Evolutionary conservation across 1,140 invertebrate species (phyloP).

Genomic region (Halictus rubicundus): DNA sequence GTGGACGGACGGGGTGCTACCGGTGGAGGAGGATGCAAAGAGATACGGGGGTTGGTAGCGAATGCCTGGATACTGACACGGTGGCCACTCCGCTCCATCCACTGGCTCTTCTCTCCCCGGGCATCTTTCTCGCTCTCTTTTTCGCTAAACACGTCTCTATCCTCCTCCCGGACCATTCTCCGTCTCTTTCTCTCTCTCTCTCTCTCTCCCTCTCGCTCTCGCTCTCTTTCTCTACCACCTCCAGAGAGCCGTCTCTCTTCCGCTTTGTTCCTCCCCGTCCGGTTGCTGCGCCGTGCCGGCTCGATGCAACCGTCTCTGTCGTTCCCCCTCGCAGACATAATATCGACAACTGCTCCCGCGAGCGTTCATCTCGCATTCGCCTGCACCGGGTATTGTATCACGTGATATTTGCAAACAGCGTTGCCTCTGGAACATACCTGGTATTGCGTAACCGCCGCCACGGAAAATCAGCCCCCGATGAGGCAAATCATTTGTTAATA

Average conservation of each 20-base stretch:
- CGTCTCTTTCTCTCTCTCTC: neutral
- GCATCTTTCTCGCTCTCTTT: neutral
- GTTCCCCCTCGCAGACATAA: slow-evolving; percentile 45
- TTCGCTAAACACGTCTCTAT: neutral
- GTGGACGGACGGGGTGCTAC: slow-evolving; percentile 45
- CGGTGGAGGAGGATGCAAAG: slow-evolving; percentile 49
- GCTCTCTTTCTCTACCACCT: neutral
- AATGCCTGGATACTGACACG: slow-evolving; percentile 68
- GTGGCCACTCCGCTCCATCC: slow-evolving; percentile 40
- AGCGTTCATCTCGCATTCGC: slow-evolving; percentile 44
- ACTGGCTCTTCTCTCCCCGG: slow-evolving; percentile 23
- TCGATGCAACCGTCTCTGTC: slow-evolving; percentile 18
- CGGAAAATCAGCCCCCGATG: slow-evolving; percentile 16
- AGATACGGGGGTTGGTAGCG: slow-evolving; percentile 50
- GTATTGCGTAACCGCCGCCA: slow-evolving; percentile 22
- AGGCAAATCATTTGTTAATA: slow-evolving; percentile 34
- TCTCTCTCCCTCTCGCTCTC: slow-evolving; percentile 18
- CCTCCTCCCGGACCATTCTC: neutral
- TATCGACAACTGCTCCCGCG: slow-evolving; percentile 54
- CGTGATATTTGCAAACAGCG: slow-evolving; percentile 50
- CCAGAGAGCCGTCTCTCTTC: neutral
- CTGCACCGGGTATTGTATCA: slow-evolving; percentile 33
- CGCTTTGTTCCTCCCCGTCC: neutral
- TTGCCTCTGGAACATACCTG: neutral
- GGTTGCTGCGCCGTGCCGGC: neutral